Conservation (phyloP, 1,140 invertebrate genomes). For the Vanessa atalanta region DNA sequence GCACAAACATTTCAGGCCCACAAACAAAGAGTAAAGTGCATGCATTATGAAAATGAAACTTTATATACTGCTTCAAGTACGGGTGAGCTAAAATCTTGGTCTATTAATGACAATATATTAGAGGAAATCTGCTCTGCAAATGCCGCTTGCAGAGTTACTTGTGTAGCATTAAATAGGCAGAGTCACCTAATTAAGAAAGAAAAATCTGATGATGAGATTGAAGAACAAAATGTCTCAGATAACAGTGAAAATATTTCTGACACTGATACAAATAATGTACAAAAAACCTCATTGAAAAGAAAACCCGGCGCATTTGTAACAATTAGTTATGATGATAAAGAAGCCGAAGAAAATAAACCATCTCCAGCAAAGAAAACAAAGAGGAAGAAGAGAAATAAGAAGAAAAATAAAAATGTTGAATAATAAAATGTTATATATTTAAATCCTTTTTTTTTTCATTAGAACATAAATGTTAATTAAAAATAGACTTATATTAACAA, state of each 20-base stretch:
- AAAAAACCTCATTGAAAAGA: constrained; percentile 49
- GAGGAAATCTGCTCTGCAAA: constrained; percentile 76
- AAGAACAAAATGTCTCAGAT: constrained; percentile 41
- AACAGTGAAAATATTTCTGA: constrained; percentile 43
- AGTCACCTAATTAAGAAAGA: constrained; percentile 74
- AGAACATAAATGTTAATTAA: not conserved
- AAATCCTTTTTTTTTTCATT: not conserved
- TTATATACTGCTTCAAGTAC: constrained; percentile 86
- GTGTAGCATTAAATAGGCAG: constrained; percentile 78
- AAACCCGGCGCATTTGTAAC: constrained; percentile 70
- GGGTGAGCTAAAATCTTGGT: constrained; percentile 91
- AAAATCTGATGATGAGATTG: constrained; percentile 52
- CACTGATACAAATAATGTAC: constrained; percentile 18
- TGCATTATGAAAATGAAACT: constrained; percentile 79
- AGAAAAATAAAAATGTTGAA: constrained; percentile 55
- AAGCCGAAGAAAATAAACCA: constrained; percentile 43
- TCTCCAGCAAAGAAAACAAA: constrained; percentile 65
- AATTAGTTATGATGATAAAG: constrained; percentile 65
- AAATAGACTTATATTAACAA: not conserved
- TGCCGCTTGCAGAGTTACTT: constrained; percentile 83
- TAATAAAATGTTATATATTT: constrained; percentile 41
- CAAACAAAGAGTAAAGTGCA: constrained; percentile 85
- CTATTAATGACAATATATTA: constrained; percentile 73
- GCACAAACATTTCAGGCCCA: constrained; percentile 82
- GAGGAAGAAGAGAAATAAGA: constrained; percentile 65